A percentile compares a stretch with the other conserved stretches of the same genome.
Conservation (phyloP, 2,113 vertebrate species). For the Cervus canadensis region DNA sequence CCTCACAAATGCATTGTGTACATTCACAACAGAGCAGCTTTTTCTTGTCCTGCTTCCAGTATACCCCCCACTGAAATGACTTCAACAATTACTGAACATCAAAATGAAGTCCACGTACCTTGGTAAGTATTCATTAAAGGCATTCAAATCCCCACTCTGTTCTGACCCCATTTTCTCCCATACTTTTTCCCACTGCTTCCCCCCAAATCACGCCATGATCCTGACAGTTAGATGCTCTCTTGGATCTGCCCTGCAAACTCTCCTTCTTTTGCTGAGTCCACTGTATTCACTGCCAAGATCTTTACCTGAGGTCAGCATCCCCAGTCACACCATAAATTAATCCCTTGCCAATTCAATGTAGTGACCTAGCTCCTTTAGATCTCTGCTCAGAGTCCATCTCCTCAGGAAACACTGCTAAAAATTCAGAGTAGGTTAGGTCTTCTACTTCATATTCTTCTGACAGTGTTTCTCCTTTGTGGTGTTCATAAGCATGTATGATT, state of each 20-base stretch:
- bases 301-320: not conserved
- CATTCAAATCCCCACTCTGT: not conserved
- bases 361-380: not conserved
- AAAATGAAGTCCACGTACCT: not conserved
- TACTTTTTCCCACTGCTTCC: not conserved
- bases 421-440: not conserved
- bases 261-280: not conserved
- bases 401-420: not conserved
- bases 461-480: not conserved
- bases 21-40: not conserved
- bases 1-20: not conserved
- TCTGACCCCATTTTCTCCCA: not conserved
- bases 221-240: not conserved
- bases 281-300: not conserved
- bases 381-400: not conserved
- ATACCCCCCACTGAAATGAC: not conserved
- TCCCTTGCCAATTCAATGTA: not conserved
- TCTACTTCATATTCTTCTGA: not conserved
- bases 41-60: not conserved
- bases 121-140: not conserved
- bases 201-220: not conserved
- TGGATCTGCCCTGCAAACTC: not conserved
- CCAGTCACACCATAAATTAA: not conserved
- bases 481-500: not conserved
- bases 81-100: not conserved